Base-by-base conservation (phyloP, 2,113 vertebrate species). In the Romanogobio albipinnatus region DNA sequence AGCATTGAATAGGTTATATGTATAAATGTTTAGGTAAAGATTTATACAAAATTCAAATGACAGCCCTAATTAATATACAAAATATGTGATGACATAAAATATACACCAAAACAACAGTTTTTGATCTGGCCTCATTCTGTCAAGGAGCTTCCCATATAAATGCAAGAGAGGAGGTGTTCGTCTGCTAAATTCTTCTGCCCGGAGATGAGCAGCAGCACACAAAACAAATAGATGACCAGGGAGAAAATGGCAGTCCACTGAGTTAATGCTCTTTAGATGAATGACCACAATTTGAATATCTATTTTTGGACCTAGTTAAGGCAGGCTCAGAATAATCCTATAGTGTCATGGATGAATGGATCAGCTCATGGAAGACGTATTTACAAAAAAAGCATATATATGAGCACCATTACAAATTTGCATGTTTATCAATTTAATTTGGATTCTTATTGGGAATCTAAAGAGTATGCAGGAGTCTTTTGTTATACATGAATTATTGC, bases 211-310 rank as follows among this genome's bases (percentile, higher is more conserved):
- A 7, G 51, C 51, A 51, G 51, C 51, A 51, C 10, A 53, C 51
- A 81, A 76, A 73, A 86, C 66, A 81, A 76, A 80, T 36, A 68
- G 78, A 66, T 68, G 78, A 81, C 53, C 84, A 66, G 64, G 79
- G 24, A 13, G 15, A 66, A 73, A 80, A 71, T 70, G 29, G 39
- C 45, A 8, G 56, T 11, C 59, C 77, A 53, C 45, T 5, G 74
- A 81, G 43, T 73, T 75, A 64, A 79, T 53, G 13, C 45, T 36
- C 59, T 64, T 39, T 77, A 45, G 75, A 80, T 86, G 29, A 70
- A 84, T 43, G 79, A 78, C 62, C n/a, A 84, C 74, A 76, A 87
- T 24, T 73, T 58, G 2, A 84, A 51, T 71, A 68, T 77, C 83
- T 80, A 86, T 84, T 80, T 83, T 61, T 61, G 51, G 87, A 29